Evolutionary conservation across 2,113 vertebrate genomes (phyloP).

Genomic region (Spheniscus mendiculus): DNA sequence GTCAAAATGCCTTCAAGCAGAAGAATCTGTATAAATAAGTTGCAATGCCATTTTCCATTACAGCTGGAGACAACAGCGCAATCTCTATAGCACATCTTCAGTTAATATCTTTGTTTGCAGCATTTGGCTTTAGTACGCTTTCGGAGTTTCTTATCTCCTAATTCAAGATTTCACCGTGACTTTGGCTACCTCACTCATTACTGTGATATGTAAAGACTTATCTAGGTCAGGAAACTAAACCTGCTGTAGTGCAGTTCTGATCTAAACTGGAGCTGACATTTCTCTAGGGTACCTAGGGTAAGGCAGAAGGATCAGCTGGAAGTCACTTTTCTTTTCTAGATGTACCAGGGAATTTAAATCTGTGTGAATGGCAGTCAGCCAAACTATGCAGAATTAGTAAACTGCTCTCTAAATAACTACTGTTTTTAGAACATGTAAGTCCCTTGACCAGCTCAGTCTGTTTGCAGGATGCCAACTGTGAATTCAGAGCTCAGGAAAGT

Average conservation of each 20-base stretch:
- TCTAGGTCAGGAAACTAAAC: slow-evolving; percentile 62
- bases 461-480: not conserved
- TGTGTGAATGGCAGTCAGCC: not conserved
- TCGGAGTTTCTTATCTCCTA: not conserved
- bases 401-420: not conserved
- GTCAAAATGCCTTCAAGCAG: not conserved
- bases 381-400: not conserved
- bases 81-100: not conserved
- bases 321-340: slow-evolving; percentile 46
- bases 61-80: not conserved
- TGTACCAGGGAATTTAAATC: not conserved
- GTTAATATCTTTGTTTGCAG: not conserved
- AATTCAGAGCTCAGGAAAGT: not conserved
- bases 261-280: slow-evolving; percentile 44
- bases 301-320: slow-evolving; percentile 46
- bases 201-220: slow-evolving; percentile 28
- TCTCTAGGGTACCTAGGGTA: slow-evolving; percentile 54
- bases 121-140: not conserved
- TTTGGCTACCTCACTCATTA: slow-evolving; percentile 26
- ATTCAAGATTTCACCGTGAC: not conserved
- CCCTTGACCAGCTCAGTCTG: accelerated
- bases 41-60: not conserved
- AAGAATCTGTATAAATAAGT: not conserved
- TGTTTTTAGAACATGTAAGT: not conserved
- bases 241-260: slow-evolving; percentile 31